phyloP scores from a whole-genome alignment of 2,888 invertebrate species.

The Folsomia candida region DNA sequence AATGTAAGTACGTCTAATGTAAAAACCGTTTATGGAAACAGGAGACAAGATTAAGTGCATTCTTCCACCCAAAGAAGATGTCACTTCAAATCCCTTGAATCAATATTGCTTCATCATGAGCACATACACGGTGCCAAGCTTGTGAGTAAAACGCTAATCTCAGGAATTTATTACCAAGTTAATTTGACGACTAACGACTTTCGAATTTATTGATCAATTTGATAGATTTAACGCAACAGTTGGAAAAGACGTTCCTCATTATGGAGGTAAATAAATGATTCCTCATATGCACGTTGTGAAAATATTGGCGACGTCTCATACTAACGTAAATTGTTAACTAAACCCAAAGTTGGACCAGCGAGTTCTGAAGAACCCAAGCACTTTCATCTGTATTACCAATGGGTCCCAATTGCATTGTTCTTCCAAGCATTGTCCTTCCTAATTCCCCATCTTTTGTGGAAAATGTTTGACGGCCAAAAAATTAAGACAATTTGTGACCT shows the following conservation, averaged over 20 bases:
- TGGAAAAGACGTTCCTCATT: constrained; percentile 52
- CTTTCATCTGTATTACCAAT: constrained; percentile 59
- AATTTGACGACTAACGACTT: background rate
- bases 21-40: too few relatives aligned
- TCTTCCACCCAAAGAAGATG: constrained; percentile 47
- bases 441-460: constrained; percentile 53
- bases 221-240: constrained; percentile 46
- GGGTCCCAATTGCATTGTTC: constrained; percentile 54
- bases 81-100: constrained; percentile 41
- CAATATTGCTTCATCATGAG: constrained; percentile 51
- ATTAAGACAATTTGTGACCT: constrained; percentile 46
- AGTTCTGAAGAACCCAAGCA: constrained; percentile 47
- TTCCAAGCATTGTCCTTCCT: constrained; percentile 53
- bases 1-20: too few relatives aligned
- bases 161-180: background rate
- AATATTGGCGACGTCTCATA: too few relatives aligned
- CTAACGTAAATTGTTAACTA: too few relatives aligned
- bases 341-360: constrained; percentile 48
- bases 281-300: too few relatives aligned
- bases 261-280: too few relatives aligned
- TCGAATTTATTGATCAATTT: background rate
- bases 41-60: constrained; percentile 49
- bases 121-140: constrained; percentile 51
- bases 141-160: constrained; percentile 33
- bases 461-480: constrained; percentile 51